These are phyloP conservation scores for Lasius platythorax DNA, from an alignment of 2,888 invertebrate species.

Conservation along the genomic window DNA sequence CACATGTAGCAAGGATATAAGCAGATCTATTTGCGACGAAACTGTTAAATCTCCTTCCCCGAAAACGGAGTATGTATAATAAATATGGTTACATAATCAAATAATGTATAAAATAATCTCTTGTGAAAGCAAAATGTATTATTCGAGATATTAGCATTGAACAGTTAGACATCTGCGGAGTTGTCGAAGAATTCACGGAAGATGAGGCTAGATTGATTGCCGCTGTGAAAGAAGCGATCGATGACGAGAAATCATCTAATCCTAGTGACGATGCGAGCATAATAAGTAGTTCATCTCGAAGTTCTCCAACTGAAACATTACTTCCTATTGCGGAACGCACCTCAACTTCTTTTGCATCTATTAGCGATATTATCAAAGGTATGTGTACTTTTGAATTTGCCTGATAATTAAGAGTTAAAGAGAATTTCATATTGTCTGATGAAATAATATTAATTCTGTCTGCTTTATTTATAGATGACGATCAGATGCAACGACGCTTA, in stretches of 20 bases:
- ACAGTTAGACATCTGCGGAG: conserved; percentile 37
- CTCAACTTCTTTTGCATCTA: conserved; percentile 55
- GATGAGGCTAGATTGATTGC: conserved; percentile 65
- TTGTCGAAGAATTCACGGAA: conserved; percentile 28
- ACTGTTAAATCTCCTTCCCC: conserved; percentile 24
- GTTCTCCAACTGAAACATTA: conserved; percentile 22
- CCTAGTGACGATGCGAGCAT: background rate
- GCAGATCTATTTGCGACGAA: conserved; percentile 36
- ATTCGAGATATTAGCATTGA: conserved; percentile 24
- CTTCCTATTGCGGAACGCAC: conserved; percentile 8
- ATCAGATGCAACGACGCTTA: conserved; percentile 54
- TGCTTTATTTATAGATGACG: conserved; percentile 35
- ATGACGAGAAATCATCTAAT: conserved; percentile 2
- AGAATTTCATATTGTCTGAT: background rate
- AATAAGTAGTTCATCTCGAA: background rate
- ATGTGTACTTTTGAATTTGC: background rate
- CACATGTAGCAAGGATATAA: conserved; percentile 86
- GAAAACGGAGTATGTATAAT: conserved; percentile 22
- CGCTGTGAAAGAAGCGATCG: conserved; percentile 61
- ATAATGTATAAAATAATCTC: background rate
- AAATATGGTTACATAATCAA: background rate
- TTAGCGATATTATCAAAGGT: conserved; percentile 60
- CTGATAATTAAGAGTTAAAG: background rate
- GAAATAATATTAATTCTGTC: conserved; percentile 11
- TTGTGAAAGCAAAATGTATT: background rate